phyloP scores from a whole-genome alignment of 2,888 invertebrate species.

The Nymphalis polychloros region DNA sequence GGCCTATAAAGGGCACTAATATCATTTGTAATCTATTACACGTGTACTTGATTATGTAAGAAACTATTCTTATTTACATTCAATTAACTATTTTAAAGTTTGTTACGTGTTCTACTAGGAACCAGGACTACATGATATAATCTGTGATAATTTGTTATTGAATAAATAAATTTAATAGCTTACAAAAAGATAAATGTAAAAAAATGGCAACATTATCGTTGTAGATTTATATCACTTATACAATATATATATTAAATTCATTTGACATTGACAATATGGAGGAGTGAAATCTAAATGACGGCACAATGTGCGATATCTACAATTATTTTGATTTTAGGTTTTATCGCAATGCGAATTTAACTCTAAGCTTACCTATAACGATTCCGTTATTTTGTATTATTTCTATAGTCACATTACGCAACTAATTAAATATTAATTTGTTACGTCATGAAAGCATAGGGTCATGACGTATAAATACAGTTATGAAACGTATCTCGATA shows the following conservation, averaged over 20 bases:
- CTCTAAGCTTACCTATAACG: no score
- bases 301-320: background rate
- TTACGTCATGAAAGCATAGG: conserved; percentile 9
- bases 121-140: no score
- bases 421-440: background rate
- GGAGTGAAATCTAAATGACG: background rate
- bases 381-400: no score
- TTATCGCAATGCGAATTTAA: background rate
- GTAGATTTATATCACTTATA: no score
- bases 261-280: background rate
- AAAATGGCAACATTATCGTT: background rate
- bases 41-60: no score
- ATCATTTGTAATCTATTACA: no score
- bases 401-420: background rate
- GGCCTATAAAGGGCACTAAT: no score
- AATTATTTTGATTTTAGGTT: background rate
- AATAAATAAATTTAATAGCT: no score
- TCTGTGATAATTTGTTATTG: no score
- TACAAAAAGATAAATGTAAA: background rate
- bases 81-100: no score
- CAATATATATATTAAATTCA: background rate
- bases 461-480: conserved; percentile 12
- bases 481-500: conserved; percentile 13
- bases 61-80: no score
- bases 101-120: no score